phyloP scores from a whole-genome alignment of 2,113 vertebrate species.

The Poecilia latipinna region DNA sequence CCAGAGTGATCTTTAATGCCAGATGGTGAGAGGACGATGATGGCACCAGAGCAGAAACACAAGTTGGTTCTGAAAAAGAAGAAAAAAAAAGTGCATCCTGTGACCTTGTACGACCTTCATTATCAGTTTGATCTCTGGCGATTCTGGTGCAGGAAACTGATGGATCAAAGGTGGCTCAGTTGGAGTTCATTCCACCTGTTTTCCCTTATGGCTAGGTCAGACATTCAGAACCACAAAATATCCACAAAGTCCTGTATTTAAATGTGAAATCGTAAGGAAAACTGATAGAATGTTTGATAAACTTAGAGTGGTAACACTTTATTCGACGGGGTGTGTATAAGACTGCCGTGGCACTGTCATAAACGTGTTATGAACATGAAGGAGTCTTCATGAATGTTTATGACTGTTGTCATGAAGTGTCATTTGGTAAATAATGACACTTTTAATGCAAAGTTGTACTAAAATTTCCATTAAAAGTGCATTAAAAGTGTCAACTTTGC shows the following conservation, averaged over 20 bases:
- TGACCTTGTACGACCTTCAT: neutral
- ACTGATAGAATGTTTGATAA: neutral
- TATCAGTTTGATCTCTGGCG: neutral
- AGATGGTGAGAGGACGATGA: neutral
- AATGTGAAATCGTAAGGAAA: neutral
- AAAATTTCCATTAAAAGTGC: too few species aligned
- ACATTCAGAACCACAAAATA: neutral
- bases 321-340: too few species aligned
- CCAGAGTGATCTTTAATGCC: neutral
- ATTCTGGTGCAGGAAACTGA: neutral
- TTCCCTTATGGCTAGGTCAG: neutral
- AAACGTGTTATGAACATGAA: too few species aligned
- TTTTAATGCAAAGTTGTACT: too few species aligned
- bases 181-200: neutral
- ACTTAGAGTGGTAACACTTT: neutral
- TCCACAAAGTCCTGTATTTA: neutral
- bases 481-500: too few species aligned
- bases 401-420: too few species aligned
- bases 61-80: neutral
- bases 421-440: too few species aligned
- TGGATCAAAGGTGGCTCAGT: neutral
- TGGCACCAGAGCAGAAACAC: neutral
- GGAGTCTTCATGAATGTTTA: too few species aligned
- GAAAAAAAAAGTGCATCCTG: too few species aligned
- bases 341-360: too few species aligned